Percentiles rank a stretch among this genome's conserved stretches.
These are phyloP conservation scores for Candoia aspera DNA, from an alignment of 2,113 vertebrate genomes.

Conservation along the genomic window DNA sequence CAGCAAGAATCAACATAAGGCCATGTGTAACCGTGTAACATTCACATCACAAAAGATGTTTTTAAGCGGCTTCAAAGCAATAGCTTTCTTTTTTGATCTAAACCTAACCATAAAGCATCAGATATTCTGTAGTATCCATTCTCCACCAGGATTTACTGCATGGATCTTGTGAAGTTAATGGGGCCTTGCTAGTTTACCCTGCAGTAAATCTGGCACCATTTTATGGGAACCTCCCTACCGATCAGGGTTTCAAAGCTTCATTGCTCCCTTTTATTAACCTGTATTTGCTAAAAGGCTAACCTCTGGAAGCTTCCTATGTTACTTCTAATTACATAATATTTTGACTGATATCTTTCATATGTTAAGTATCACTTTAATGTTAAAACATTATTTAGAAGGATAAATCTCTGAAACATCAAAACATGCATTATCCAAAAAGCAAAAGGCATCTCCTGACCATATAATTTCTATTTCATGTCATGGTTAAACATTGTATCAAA, in stretches of 20 bases:
- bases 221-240: neutral
- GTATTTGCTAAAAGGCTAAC: neutral
- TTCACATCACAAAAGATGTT: neutral
- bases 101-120: neutral
- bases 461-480: neutral
- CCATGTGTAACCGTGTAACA: neutral
- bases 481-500: neutral
- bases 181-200: neutral
- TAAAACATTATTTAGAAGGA: neutral
- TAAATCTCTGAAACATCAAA: neutral
- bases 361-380: neutral
- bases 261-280: neutral
- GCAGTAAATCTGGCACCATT: slow-evolving; percentile 4
- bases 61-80: neutral
- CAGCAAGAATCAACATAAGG: neutral
- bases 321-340: neutral
- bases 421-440: neutral
- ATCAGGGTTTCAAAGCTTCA: neutral
- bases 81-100: neutral
- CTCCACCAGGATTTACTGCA: neutral
- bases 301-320: neutral
- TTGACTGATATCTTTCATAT: neutral
- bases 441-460: neutral
- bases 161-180: neutral
- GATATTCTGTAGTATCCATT: neutral